Conservation (phyloP, 2,113 vertebrate species). For the Antennarius striatus region DNA sequence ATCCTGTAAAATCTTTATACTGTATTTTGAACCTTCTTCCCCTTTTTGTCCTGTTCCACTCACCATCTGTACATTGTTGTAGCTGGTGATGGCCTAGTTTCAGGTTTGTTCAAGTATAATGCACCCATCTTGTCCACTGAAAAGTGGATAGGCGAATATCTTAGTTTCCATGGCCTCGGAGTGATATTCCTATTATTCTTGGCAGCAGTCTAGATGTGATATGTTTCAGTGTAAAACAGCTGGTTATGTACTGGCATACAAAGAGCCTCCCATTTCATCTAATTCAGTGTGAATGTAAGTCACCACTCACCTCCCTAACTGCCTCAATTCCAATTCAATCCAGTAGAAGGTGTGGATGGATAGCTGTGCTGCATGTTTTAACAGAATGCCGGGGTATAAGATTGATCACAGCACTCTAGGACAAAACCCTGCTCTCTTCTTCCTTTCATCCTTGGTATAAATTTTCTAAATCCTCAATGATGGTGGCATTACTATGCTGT, state of each 20-base stretch:
- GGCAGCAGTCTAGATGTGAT: not conserved
- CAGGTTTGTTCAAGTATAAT: constrained; percentile 13
- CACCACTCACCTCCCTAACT: constrained; percentile 8
- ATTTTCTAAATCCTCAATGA: constrained; percentile 20
- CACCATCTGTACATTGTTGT: constrained; percentile 4
- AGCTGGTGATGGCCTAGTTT: constrained; percentile 28
- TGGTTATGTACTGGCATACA: too few species aligned
- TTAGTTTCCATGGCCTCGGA: not conserved
- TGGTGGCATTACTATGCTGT: too few species aligned
- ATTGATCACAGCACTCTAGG: constrained; percentile 39
- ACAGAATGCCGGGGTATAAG: constrained; percentile 22
- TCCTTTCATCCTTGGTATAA: constrained; percentile 25
- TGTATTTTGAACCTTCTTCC: not conserved
- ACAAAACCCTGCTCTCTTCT: constrained; percentile 24
- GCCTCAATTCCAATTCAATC: constrained; percentile 16
- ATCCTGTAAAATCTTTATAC: not conserved
- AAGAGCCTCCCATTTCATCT: not conserved
- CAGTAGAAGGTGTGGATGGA: constrained; percentile 19
- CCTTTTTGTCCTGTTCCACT: not conserved
- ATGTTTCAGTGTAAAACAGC: too few species aligned
- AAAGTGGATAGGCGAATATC: not conserved
- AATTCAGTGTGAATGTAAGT: constrained; percentile 26
- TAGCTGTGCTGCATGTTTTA: constrained; percentile 11
- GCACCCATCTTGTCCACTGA: not conserved
- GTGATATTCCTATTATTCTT: constrained; percentile 3